These are phyloP conservation scores for Hippocampus barbouri DNA, from an alignment of 2,113 vertebrate species.

Conservation along the genomic window DNA sequence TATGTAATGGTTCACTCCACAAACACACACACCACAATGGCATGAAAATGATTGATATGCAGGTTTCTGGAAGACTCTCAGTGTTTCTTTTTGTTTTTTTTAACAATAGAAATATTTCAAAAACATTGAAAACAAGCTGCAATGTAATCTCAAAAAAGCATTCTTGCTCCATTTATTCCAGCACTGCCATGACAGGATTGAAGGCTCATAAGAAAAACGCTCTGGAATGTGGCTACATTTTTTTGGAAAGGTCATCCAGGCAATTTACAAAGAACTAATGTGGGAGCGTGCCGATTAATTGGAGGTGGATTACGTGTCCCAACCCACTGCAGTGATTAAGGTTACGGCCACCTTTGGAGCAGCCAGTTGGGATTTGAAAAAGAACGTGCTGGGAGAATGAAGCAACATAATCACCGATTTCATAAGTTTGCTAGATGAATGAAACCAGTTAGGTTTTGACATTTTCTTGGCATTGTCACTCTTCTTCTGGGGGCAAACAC, in stretches of 20 bases:
- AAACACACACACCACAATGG: background rate
- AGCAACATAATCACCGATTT: background rate
- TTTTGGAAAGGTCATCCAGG: conserved; percentile 1
- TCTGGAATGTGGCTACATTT: conserved; percentile 2
- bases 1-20: background rate
- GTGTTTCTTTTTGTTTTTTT: too few relatives aligned
- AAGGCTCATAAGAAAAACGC: background rate
- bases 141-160: background rate
- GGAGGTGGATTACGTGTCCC: background rate
- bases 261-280: conserved; percentile 11
- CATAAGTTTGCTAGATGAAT: background rate
- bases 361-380: background rate
- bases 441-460: background rate
- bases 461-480: background rate
- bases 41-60: background rate
- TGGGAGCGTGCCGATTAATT: conserved; percentile 1
- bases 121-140: background rate
- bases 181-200: background rate
- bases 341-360: conserved; percentile 3
- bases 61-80: background rate
- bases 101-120: background rate
- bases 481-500: background rate
- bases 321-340: background rate
- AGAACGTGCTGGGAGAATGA: background rate
- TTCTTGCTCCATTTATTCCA: background rate